These are phyloP conservation scores for Ornithoptera priamus DNA, from an alignment of 2,888 invertebrate genomes.

Conservation along the genomic window DNA sequence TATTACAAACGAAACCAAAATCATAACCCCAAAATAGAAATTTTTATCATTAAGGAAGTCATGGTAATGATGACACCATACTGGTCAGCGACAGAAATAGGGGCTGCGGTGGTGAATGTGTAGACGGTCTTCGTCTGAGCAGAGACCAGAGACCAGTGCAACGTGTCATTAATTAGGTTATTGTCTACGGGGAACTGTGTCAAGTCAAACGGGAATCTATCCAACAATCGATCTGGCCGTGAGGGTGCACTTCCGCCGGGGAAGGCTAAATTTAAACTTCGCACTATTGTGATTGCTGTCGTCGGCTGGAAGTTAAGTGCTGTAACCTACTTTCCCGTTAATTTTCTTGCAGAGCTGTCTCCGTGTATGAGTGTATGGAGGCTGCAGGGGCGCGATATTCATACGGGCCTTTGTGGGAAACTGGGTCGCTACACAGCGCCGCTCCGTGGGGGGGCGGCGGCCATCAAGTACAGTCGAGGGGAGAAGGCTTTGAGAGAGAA, in stretches of 20 bases:
- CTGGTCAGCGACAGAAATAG: no score
- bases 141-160: no score
- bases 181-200: background rate
- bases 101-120: no score
- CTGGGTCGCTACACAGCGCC: conserved; percentile 32
- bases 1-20: no score
- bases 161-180: background rate
- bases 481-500: conserved; percentile 21
- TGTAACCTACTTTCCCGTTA: conserved; percentile 30
- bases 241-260: conserved; percentile 19
- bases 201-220: conserved; percentile 10
- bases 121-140: no score
- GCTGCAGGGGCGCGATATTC: conserved; percentile 29
- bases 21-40: no score
- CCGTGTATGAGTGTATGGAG: conserved; percentile 27
- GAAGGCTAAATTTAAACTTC: conserved; percentile 28
- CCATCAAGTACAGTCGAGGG: conserved; percentile 26
- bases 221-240: conserved; percentile 19
- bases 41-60: no score
- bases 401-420: conserved; percentile 32
- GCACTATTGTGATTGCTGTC: conserved; percentile 29
- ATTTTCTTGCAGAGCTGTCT: conserved; percentile 30
- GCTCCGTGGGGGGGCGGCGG: conserved; percentile 29
- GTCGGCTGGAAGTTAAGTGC: conserved; percentile 28
- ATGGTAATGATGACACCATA: no score